Conservation (phyloP, 2,113 vertebrate genomes). For the Piprites chloris region DNA sequence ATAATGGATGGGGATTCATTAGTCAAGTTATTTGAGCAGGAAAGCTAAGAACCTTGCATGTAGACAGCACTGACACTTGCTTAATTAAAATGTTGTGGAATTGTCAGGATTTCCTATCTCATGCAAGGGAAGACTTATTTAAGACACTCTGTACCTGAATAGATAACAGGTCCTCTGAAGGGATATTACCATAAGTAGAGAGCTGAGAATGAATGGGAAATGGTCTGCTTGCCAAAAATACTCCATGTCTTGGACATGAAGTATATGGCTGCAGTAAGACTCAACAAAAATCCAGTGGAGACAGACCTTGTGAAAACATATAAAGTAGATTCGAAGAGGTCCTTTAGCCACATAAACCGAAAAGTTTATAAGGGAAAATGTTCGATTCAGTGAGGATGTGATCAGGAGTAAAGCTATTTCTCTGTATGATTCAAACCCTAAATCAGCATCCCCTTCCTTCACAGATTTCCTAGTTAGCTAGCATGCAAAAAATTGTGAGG, state of each 20-base stretch:
- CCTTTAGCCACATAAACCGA: neutral
- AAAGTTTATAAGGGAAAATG: neutral
- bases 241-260: neutral
- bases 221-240: neutral
- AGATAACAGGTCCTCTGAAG: neutral
- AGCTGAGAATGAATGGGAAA: neutral
- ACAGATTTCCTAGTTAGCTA: neutral
- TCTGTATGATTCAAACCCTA: neutral
- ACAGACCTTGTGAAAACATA: neutral
- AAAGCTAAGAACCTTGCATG: neutral
- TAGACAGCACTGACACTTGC: neutral
- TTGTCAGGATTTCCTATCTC: neutral
- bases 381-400: neutral
- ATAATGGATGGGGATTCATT: neutral
- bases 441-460: neutral
- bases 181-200: neutral
- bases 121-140: neutral
- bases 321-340: neutral
- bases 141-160: neutral
- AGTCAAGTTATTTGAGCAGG: neutral
- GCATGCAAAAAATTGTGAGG: neutral
- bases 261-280: neutral
- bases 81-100: neutral
- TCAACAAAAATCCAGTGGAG: neutral
- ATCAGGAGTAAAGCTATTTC: neutral